These are phyloP conservation scores for Drosophila putrida DNA, from an alignment of 2,888 invertebrate species.

Conservation along the genomic window DNA sequence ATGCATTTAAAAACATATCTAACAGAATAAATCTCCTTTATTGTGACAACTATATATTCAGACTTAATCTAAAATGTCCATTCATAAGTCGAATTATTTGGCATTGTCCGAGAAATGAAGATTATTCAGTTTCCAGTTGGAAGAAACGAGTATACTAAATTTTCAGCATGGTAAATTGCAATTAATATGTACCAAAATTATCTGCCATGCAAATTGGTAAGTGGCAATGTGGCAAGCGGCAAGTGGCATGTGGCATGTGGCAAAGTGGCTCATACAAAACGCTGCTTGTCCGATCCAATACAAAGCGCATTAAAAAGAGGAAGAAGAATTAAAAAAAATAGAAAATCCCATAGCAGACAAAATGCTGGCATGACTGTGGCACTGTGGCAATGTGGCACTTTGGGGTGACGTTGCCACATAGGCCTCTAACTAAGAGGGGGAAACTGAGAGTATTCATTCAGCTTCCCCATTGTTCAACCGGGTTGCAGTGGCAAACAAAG, in stretches of 20 bases:
- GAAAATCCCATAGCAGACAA: slow-evolving; percentile 29
- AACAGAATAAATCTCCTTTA: too few relatives aligned
- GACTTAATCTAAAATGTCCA: background rate
- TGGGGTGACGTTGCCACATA: slow-evolving; percentile 22
- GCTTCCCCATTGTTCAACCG: slow-evolving; percentile 36
- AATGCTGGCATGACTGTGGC: slow-evolving; percentile 3
- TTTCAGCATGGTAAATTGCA: slow-evolving; percentile 41
- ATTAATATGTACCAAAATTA: slow-evolving; percentile 59
- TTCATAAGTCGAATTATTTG: slow-evolving; percentile 26
- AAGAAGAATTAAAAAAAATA: background rate
- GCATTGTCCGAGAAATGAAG: slow-evolving; percentile 7
- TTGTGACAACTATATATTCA: background rate
- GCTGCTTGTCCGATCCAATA: slow-evolving; percentile 26
- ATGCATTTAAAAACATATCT: too few relatives aligned
- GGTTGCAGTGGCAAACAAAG: slow-evolving; percentile 44
- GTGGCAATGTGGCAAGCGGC: slow-evolving; percentile 32
- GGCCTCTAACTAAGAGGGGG: slow-evolving; percentile 28
- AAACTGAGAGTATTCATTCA: slow-evolving; percentile 5
- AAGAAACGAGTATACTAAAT: slow-evolving; percentile 1
- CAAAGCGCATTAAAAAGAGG: slow-evolving; percentile 41
- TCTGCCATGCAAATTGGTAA: slow-evolving; percentile 54
- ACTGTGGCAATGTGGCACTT: slow-evolving; percentile 8
- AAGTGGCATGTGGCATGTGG: too few relatives aligned
- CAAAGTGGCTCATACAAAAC: slow-evolving; percentile 19
- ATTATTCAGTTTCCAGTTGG: slow-evolving; percentile 4